These are phyloP conservation scores for Silurus glanis DNA, from an alignment of 2,113 vertebrate species.

Conservation along the genomic window DNA sequence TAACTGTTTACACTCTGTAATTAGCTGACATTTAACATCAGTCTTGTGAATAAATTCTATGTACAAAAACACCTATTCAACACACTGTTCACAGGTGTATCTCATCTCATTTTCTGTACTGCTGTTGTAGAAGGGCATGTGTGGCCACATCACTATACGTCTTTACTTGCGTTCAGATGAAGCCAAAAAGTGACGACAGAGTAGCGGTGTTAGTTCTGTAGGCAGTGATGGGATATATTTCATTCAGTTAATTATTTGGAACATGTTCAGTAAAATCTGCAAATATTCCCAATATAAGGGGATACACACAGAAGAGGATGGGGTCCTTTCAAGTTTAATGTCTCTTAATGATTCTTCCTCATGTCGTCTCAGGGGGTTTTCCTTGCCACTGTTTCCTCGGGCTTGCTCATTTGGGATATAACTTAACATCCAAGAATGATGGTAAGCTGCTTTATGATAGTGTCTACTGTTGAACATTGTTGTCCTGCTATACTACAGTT, in stretches of 20 bases:
- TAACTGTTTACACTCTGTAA: background rate
- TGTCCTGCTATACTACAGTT: background rate
- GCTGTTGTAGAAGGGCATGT: background rate
- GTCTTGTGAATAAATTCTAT: background rate
- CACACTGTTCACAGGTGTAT: background rate
- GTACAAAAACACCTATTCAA: background rate
- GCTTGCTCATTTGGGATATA: background rate
- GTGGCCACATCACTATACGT: constrained; percentile 1
- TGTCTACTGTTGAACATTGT: background rate
- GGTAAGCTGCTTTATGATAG: background rate
- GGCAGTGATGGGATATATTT: background rate
- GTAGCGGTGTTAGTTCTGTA: background rate
- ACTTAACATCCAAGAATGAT: background rate
- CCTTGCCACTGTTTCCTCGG: background rate
- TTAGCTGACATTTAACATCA: background rate
- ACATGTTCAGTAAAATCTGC: background rate
- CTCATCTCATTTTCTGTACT: background rate
- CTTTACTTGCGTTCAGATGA: background rate
- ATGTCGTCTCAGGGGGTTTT: background rate
- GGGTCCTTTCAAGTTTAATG: background rate
- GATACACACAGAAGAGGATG: background rate
- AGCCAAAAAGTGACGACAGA: background rate
- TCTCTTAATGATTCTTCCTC: background rate
- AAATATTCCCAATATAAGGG: background rate
- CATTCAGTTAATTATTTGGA: background rate